Conservation (phyloP, 2,113 vertebrate species). For the Lathamus discolor region DNA sequence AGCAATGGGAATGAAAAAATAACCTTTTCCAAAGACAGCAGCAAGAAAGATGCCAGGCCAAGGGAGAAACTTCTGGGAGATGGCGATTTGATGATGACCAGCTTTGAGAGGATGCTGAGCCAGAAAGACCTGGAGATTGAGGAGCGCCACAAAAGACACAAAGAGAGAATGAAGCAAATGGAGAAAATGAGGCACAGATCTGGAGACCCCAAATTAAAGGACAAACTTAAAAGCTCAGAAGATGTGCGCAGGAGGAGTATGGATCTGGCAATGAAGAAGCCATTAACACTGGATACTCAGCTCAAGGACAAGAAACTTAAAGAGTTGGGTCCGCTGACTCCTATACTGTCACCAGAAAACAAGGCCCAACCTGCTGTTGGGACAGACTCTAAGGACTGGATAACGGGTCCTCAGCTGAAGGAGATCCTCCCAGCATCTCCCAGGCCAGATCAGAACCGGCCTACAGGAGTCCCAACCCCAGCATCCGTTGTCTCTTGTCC, state of each 20-base stretch:
- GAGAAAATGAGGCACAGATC: conserved; percentile 93
- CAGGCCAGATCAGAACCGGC: conserved; percentile 89
- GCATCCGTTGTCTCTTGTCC: conserved; percentile 91
- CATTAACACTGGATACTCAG: conserved; percentile 77
- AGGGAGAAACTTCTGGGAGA: conserved; percentile 94
- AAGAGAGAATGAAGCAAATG: conserved; percentile 97
- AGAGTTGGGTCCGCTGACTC: conserved; percentile 79
- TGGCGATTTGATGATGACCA: conserved; percentile 94
- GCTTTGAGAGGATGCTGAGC: conserved; percentile 97
- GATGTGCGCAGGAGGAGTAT: conserved; percentile 86
- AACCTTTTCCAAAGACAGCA: conserved; percentile 78
- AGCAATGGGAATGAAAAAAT: conserved; percentile 89
- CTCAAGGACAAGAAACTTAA: conserved; percentile 90
- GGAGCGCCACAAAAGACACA: conserved; percentile 93
- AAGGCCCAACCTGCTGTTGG: conserved; percentile 80
- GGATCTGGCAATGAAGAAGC: conserved; percentile 84
- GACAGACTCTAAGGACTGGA: conserved; percentile 90
- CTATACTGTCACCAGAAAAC: conserved; percentile 77
- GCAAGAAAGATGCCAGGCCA: conserved; percentile 86
- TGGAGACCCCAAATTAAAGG: conserved; percentile 91
- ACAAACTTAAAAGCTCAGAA: conserved; percentile 85
- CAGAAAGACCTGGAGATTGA: conserved; percentile 95
- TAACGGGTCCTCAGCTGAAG: conserved; percentile 86
- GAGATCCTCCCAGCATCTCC: conserved; percentile 92
- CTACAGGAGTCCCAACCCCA: conserved; percentile 90